Evolutionary conservation across 2,888 invertebrate genomes (phyloP).

Genomic region (Opisthograptis luteolata): DNA sequence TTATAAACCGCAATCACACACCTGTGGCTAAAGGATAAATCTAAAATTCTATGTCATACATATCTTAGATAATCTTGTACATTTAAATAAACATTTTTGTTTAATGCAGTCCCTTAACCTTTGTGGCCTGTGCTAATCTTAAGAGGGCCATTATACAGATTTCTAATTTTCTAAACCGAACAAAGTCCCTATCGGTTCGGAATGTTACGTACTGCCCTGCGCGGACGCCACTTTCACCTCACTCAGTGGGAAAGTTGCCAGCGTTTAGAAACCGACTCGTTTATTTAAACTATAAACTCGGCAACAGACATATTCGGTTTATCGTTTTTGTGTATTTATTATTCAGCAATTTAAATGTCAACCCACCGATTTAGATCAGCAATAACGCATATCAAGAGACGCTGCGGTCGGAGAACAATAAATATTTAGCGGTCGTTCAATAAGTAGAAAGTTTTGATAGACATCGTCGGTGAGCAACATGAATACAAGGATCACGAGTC

Average conservation of each 20-base stretch:
- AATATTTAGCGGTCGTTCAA: conserved; percentile 31
- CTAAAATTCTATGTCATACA: too few relatives aligned
- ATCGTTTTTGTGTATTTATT: conserved; percentile 17
- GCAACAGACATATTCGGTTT: conserved; percentile 27
- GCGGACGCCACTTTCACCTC: conserved; percentile 76
- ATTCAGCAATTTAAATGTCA: conserved; percentile 19
- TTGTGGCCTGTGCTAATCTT: not conserved
- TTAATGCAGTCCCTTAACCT: not conserved
- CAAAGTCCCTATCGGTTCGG: conserved; percentile 68
- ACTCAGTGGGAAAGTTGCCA: conserved; percentile 75
- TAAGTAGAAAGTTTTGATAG: conserved; percentile 41
- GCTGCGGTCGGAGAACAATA: conserved; percentile 12
- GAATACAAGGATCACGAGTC: conserved; percentile 62
- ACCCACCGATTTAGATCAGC: conserved; percentile 10
- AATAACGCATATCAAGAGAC: conserved; percentile 16
- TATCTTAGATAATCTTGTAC: not conserved
- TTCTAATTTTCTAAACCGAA: conserved; percentile 51
- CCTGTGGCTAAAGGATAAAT: too few relatives aligned
- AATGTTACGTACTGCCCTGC: conserved; percentile 68
- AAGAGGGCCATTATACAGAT: conserved; percentile 42
- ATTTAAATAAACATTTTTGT: not conserved
- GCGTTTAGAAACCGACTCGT: conserved; percentile 72
- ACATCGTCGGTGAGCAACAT: conserved; percentile 48
- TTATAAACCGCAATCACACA: too few relatives aligned
- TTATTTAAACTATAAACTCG: conserved; percentile 51